Percentiles rank a stretch among this genome's conserved stretches.
phyloP scores from a whole-genome alignment of 2,113 vertebrate species.

The Agapornis roseicollis region DNA sequence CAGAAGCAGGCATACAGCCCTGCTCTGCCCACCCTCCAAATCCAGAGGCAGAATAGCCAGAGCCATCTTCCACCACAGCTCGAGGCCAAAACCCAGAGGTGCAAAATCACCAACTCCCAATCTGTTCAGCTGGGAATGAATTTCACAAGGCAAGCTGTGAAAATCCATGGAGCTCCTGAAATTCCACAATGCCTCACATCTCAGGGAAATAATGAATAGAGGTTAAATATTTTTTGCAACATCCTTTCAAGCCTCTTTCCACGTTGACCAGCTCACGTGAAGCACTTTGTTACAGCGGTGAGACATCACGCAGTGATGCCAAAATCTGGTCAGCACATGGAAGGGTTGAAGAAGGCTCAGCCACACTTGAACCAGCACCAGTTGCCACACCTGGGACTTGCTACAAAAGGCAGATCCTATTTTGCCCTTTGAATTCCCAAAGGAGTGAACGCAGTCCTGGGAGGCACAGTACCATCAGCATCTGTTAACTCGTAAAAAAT shows the following conservation, averaged over 20 bases:
- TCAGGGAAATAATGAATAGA: neutral
- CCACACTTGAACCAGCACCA: neutral
- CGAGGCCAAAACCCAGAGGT: slow-evolving; percentile 13
- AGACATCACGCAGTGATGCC: neutral
- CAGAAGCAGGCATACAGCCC: neutral
- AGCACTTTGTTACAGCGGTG: neutral
- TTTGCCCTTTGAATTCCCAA: slow-evolving; percentile 22
- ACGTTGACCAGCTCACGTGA: neutral
- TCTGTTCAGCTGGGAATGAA: slow-evolving; percentile 9
- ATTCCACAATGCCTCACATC: slow-evolving; percentile 23
- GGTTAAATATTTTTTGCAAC: neutral
- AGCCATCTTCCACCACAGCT: neutral
- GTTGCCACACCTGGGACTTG: neutral
- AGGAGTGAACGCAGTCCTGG: neutral
- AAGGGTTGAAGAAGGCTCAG: neutral
- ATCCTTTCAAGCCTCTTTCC: neutral
- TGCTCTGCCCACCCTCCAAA: neutral
- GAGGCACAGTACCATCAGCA: neutral
- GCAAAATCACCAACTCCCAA: neutral
- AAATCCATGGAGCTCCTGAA: neutral
- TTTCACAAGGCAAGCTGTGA: slow-evolving; percentile 24
- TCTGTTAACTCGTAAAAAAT: slow-evolving; percentile 1
- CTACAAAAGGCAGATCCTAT: neutral
- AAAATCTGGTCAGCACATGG: neutral
- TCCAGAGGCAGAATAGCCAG: neutral